Conservation (phyloP, 1,140 invertebrate species). For the Tetragnatha versicolor region DNA sequence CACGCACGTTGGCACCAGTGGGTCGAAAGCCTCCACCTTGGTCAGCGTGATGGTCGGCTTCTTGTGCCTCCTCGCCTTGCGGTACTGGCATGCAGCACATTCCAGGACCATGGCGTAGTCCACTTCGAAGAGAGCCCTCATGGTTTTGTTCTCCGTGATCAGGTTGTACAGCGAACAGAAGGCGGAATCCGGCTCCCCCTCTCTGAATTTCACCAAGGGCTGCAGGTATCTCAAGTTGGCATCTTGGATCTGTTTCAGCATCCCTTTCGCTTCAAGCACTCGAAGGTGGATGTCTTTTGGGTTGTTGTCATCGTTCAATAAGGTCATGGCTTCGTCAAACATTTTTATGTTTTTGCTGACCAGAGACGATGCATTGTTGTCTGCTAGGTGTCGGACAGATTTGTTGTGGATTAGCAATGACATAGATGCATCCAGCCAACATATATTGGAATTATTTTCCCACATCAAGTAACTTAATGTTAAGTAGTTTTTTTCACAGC, state of each 20-base stretch:
- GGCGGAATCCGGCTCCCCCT: constrained; percentile 31
- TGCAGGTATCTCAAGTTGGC: constrained; percentile 22
- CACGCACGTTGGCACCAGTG: neutral
- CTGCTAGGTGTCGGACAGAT: neutral
- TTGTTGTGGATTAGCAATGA: constrained; percentile 17
- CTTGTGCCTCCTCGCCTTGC: neutral
- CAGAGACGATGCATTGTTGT: neutral
- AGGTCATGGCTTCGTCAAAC: constrained; percentile 6
- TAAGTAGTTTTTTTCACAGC: too few species aligned
- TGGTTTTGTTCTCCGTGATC: neutral
- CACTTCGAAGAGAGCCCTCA: neutral
- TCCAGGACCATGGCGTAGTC: neutral
- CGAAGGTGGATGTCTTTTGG: neutral
- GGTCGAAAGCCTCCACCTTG: constrained; percentile 3
- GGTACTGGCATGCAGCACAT: neutral
- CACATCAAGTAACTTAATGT: constrained; percentile 7
- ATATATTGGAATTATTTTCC: constrained; percentile 41
- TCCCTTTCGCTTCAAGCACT: neutral
- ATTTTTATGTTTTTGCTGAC: neutral
- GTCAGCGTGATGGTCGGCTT: constrained; percentile 30
- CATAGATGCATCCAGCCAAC: constrained; percentile 42
- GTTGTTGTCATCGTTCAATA: neutral
- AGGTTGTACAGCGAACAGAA: constrained; percentile 30
- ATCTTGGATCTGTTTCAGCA: neutral
- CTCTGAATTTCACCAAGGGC: constrained; percentile 30